phyloP scores from a whole-genome alignment of 2,888 invertebrate genomes.

The Sinopyrophorus schimmeli region DNA sequence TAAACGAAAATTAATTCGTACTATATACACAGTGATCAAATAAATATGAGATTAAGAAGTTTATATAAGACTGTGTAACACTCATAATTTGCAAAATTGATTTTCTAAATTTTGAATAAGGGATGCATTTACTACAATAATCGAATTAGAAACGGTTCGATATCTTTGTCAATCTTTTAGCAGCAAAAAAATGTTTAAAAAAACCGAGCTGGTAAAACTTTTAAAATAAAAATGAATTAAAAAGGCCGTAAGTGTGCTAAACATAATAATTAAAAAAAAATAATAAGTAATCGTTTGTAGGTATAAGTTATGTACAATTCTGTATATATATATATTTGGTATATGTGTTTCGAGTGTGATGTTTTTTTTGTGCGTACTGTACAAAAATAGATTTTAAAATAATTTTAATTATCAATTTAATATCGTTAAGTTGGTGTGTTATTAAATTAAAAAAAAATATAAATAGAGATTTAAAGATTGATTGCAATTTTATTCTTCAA shows the following conservation, averaged over 20 bases:
- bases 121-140: no score
- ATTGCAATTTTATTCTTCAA: not conserved
- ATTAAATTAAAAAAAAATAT: conserved; percentile 11
- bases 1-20: no score
- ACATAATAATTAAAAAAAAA: conserved; percentile 12
- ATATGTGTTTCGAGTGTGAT: conserved; percentile 20
- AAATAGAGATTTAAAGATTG: conserved; percentile 10
- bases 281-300: no score
- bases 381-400: conserved; percentile 13
- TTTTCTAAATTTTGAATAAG: no score
- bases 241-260: conserved; percentile 18
- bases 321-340: conserved; percentile 29
- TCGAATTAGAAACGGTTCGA: no score
- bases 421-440: conserved; percentile 11
- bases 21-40: conserved; percentile 18
- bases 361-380: conserved; percentile 17
- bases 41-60: conserved; percentile 7
- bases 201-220: no score
- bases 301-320: conserved; percentile 19
- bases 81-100: conserved; percentile 15
- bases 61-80: conserved; percentile 21
- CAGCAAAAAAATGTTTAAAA: not conserved
- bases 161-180: no score
- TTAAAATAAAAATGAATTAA: no score
- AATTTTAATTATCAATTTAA: conserved; percentile 3